Base-by-base conservation (phyloP, 1,140 invertebrate species). In the Hestina assimilis region DNA sequence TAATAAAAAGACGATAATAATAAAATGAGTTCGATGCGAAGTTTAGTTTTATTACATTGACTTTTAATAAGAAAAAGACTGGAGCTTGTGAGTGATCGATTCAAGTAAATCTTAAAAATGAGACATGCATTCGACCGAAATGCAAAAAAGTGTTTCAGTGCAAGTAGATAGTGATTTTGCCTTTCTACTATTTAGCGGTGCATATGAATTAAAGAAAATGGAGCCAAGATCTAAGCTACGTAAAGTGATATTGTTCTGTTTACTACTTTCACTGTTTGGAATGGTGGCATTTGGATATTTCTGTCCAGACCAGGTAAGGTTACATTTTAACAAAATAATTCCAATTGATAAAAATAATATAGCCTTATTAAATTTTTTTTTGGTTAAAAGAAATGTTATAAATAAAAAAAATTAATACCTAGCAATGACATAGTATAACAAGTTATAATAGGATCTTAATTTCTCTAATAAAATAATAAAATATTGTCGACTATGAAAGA, bases 271-370 rank as follows among this genome's bases (percentile, higher is more conserved):
- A 60, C 86, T 96, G 19, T 94, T 94, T 72, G 94, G 95, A 45
- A 95, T 96, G 81, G 91, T 96, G 54, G 95, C 94, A 74, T 93
- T 96, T 73, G 95, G 95, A 63, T 96, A 96, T 87, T 96, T 96
- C 70, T 96, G 95, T 80, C 94, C 95, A 51, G 95, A 96, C 78
- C 93, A 95, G 90, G 92, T 93, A 70, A 48, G 8, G n/a, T 24
- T 23, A 24, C 26, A 28, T 28, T 5, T 8, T 8, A 28, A 28
- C 8, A 28, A 28, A 8, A 8, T 28, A 5, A 5, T 5, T 8
- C 8, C 3, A 5, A 28, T 9, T 28, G 26, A 28, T 8, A 28
- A 28, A 28, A 28, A 5, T 28, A 28, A 28, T 5, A n/a, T n/a
- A n/a, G n/a, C n/a, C n/a, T n/a, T 9, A 5, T 28, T 5, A 28